Evolutionary conservation across 2,888 invertebrate species (phyloP).

Genomic region (Aporophyla lueneburgensis): DNA sequence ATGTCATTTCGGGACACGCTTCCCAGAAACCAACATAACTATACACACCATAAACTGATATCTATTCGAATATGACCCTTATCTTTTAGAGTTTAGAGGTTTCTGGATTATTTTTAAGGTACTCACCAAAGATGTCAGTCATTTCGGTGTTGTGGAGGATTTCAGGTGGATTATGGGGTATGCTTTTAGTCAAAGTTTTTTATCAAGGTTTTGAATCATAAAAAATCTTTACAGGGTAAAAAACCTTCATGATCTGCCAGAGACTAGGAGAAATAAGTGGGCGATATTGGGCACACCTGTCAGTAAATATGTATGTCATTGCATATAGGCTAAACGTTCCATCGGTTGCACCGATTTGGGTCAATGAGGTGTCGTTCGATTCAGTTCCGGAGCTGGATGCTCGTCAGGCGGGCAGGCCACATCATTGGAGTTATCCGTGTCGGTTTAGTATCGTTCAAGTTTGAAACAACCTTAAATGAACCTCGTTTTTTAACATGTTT

Average conservation of each 20-base stretch:
- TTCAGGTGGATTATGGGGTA: conserved; percentile 48
- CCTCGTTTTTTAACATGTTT: neutral
- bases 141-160: conserved; percentile 43
- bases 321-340: conserved; percentile 11
- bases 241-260: too few relatives aligned
- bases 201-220: neutral
- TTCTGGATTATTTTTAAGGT: neutral
- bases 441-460: conserved; percentile 7
- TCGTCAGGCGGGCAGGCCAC: neutral
- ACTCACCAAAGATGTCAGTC: conserved; percentile 21
- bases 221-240: neutral
- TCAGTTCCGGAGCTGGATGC: conserved; percentile 27
- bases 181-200: conserved; percentile 41
- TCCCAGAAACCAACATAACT: conserved; percentile 14
- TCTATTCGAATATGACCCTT: conserved; percentile 28
- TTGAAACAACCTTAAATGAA: neutral
- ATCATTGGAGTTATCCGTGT: neutral
- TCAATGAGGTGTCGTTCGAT: conserved; percentile 47
- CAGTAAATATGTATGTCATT: conserved; percentile 12
- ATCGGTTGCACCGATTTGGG: conserved; percentile 44
- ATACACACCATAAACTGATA: neutral
- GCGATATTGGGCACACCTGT: conserved; percentile 17
- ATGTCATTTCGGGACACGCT: conserved; percentile 42
- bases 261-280: neutral
- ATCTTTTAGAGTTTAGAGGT: neutral